Percentiles rank a stretch among this genome's conserved stretches.
Conservation (phyloP, 2,888 invertebrate genomes). For the Phania funesta region DNA sequence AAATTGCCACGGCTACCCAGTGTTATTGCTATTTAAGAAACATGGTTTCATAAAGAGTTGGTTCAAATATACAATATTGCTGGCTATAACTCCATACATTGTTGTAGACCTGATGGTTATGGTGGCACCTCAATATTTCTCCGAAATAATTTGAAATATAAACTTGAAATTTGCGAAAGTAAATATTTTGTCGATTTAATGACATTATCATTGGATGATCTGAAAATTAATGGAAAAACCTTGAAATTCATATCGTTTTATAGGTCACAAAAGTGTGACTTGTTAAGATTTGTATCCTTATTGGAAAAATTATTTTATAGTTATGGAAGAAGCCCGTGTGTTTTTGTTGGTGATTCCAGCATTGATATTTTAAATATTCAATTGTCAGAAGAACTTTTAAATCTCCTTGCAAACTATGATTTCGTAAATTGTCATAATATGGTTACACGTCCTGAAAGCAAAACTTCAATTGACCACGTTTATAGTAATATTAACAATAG, state of each 20-base stretch:
- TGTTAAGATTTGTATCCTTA: too few relatives aligned
- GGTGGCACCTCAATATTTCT: too few relatives aligned
- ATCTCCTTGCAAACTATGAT: too few relatives aligned
- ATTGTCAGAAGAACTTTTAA: too few relatives aligned
- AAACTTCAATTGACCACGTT: too few relatives aligned
- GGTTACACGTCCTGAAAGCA: too few relatives aligned
- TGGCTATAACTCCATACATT: not conserved
- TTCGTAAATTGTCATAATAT: too few relatives aligned
- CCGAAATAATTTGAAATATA: not conserved
- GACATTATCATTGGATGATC: not conserved
- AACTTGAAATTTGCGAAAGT: not conserved
- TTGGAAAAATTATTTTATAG: too few relatives aligned
- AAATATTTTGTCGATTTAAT: not conserved
- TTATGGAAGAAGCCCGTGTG: too few relatives aligned
- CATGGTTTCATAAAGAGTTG: not conserved
- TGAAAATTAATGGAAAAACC: not conserved
- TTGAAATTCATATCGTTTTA: not conserved
- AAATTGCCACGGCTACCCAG: not conserved
- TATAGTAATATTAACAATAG: too few relatives aligned
- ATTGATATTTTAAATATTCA: too few relatives aligned
- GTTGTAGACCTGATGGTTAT: not conserved
- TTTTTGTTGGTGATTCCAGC: too few relatives aligned
- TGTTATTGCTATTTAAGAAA: not conserved
- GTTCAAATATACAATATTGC: not conserved
- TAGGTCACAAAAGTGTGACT: not conserved